phyloP scores from a whole-genome alignment of 1,140 invertebrate species.

The Cherax destructor region DNA sequence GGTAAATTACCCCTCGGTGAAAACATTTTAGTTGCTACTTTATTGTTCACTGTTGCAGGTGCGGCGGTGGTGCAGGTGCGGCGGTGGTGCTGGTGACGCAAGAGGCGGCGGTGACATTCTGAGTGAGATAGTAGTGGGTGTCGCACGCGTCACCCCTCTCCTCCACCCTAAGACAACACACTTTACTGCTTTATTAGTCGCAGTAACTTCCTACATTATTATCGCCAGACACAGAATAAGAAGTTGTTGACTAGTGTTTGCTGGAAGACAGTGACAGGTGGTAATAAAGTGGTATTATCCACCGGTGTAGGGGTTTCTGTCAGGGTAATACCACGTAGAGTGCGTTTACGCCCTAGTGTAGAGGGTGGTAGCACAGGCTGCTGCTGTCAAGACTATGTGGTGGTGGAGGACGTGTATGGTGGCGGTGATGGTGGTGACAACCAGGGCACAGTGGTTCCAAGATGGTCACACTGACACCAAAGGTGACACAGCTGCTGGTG shows the following conservation, averaged over 20 bases:
- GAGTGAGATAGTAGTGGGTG: too few species aligned
- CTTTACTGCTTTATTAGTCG: background rate
- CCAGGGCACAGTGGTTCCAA: constrained; percentile 3
- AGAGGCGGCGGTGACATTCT: background rate
- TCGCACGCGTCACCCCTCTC: too few species aligned
- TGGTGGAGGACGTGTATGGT: background rate
- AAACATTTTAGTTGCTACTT: background rate
- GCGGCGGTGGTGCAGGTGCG: constrained; percentile 9
- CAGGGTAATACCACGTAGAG: too few species aligned
- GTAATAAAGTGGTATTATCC: too few species aligned
- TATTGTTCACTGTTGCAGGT: constrained; percentile 26
- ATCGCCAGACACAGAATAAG: too few species aligned
- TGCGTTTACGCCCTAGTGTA: too few species aligned
- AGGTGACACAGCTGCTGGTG: constrained; percentile 28
- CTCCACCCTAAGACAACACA: background rate
- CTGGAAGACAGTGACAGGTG: too few species aligned
- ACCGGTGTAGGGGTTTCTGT: too few species aligned
- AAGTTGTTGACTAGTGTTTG: too few species aligned
- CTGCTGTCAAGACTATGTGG: background rate
- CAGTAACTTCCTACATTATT: too few species aligned
- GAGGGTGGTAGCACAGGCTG: too few species aligned
- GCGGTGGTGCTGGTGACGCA: background rate
- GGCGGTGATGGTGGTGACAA: background rate
- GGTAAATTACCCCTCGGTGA: background rate
- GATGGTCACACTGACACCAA: background rate